Evolutionary conservation across 2,113 vertebrate genomes (phyloP).

Genomic region (Lanius collurio): DNA sequence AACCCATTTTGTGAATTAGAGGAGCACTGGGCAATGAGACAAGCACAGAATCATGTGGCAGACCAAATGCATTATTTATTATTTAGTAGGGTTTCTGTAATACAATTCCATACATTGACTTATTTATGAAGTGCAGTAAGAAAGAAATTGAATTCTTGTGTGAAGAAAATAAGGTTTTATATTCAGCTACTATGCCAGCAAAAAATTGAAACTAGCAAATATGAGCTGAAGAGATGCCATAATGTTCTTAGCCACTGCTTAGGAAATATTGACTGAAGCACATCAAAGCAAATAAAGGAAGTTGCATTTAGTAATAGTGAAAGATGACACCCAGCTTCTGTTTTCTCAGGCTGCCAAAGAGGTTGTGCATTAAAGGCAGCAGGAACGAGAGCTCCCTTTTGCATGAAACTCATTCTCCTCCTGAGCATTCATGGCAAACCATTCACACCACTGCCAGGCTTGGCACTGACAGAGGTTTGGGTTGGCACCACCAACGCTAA

Average conservation of each 20-base stretch:
- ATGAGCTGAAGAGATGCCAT: neutral
- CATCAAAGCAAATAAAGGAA: neutral
- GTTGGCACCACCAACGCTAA: neutral
- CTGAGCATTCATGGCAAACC: neutral
- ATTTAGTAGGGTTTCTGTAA: conserved; percentile 29
- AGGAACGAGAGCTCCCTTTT: neutral
- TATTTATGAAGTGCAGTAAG: conserved; percentile 42
- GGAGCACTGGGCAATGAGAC: neutral
- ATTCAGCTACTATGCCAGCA: neutral
- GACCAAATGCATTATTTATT: conserved; percentile 49
- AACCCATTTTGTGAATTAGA: neutral
- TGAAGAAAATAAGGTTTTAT: neutral
- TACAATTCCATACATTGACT: neutral
- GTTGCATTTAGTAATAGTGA: neutral
- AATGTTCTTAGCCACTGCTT: neutral
- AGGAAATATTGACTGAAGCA: neutral
- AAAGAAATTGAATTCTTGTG: neutral
- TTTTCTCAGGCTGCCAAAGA: neutral
- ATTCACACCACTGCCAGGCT: neutral
- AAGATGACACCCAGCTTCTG: neutral
- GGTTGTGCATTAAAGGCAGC: neutral
- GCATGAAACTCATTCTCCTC: neutral
- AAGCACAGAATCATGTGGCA: conserved; percentile 1
- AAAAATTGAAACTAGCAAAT: neutral
- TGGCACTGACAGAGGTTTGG: neutral